Conservation (phyloP, 2,797 vertebrate species). For the Mormyrus hasselquistii region DNA sequence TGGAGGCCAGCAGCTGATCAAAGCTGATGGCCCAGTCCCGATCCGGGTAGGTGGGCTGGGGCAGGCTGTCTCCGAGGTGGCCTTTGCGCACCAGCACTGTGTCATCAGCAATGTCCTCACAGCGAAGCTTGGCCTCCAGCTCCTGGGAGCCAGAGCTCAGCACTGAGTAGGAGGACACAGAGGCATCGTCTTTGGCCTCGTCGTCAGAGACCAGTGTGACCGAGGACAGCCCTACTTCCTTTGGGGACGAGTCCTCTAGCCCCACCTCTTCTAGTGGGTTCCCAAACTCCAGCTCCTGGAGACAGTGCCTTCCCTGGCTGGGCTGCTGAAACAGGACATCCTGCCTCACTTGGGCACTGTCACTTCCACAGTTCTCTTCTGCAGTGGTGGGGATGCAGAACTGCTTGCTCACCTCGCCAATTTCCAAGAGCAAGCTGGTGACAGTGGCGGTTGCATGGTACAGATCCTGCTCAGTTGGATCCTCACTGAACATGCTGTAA, state of each 20-base stretch:
- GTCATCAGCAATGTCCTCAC: conserved; percentile 91
- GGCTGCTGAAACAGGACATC: conserved; percentile 31
- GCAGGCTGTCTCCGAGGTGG: conserved; percentile 48
- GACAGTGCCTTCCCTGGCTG: conserved; percentile 46
- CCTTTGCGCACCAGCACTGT: conserved; percentile 80
- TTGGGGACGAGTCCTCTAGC: conserved; percentile 85
- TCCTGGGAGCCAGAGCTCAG: conserved; percentile 90
- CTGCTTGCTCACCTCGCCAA: conserved; percentile 91
- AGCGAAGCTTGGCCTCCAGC: conserved; percentile 90
- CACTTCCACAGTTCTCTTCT: conserved; percentile 37
- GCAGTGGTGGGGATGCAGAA: conserved; percentile 55
- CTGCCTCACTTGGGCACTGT: background rate
- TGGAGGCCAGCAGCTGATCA: conserved; percentile 92
- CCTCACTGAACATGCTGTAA: conserved; percentile 97
- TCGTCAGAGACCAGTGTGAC: conserved; percentile 92
- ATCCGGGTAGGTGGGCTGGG: conserved; percentile 79
- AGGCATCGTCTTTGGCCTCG: conserved; percentile 92
- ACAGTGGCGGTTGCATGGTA: conserved; percentile 93
- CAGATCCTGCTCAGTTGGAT: conserved; percentile 85
- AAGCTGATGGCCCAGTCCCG: conserved; percentile 96
- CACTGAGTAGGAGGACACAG: conserved; percentile 94
- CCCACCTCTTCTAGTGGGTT: conserved; percentile 86
- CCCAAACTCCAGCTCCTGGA: conserved; percentile 29
- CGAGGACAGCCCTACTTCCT: conserved; percentile 75
- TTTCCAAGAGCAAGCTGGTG: conserved; percentile 91